Conservation (phyloP, 2,888 invertebrate species). For the Melanchra persicariae region DNA sequence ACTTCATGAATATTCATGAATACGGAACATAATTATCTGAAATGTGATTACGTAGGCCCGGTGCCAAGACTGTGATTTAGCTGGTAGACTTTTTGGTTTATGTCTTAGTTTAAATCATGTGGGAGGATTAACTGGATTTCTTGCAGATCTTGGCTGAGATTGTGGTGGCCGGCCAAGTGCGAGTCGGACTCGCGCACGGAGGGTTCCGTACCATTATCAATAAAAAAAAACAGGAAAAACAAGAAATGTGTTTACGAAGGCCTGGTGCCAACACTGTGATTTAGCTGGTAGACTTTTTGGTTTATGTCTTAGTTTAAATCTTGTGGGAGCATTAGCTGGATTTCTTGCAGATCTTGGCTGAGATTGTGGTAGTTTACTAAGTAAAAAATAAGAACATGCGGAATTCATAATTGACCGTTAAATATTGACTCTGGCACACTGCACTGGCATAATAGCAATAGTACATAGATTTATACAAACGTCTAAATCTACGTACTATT, state of each 20-base stretch:
- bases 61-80: slow-evolving; percentile 41
- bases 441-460: not conserved
- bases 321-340: not conserved
- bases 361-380: no score
- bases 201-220: no score
- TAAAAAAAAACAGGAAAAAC: no score
- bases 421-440: not conserved
- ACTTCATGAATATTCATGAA: slow-evolving; percentile 60
- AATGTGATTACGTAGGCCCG: slow-evolving; percentile 57
- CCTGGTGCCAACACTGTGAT: slow-evolving; percentile 38
- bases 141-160: no score
- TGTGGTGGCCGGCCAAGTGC: no score
- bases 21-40: slow-evolving; percentile 60
- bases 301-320: slow-evolving; percentile 8
- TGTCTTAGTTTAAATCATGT: slow-evolving; percentile 8
- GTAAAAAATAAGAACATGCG: not conserved
- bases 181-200: no score
- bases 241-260: slow-evolving; percentile 59
- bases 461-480: no score
- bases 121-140: not conserved
- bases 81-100: slow-evolving; percentile 25
- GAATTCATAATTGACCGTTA: not conserved
- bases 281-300: slow-evolving; percentile 26
- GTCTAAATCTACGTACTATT: no score
- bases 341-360: slow-evolving; percentile 1